Percentiles rank a stretch among this genome's conserved stretches.
Conservation (phyloP, 2,113 vertebrate genomes). For the Crotophaga sulcirostris region DNA sequence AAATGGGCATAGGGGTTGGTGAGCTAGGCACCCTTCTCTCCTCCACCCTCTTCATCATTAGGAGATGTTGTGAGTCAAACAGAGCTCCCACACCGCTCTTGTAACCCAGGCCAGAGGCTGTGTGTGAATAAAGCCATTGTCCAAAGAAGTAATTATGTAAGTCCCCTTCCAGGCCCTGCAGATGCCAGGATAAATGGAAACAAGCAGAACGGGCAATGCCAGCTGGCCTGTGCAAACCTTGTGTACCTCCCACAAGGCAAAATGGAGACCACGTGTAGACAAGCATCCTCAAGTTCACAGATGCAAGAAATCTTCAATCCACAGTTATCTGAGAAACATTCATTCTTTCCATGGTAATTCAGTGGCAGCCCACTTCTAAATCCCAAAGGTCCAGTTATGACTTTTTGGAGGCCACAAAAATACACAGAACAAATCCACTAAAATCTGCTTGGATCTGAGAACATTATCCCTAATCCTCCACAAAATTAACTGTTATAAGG, state of each 20-base stretch:
- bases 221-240: neutral
- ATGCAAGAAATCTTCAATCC: neutral
- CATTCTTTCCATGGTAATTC: neutral
- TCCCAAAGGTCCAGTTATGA: neutral
- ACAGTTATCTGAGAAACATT: neutral
- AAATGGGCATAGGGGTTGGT: neutral
- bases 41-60: neutral
- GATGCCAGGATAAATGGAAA: conserved; percentile 1
- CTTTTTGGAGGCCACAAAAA: neutral
- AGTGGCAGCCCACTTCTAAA: neutral
- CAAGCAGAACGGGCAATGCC: neutral
- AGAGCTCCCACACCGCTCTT: neutral
- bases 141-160: neutral
- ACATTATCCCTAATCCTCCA: neutral
- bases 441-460: neutral
- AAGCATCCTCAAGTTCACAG: neutral
- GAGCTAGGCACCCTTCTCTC: neutral
- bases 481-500: neutral
- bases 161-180: neutral
- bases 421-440: neutral
- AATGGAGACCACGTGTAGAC: neutral
- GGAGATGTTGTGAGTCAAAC: neutral
- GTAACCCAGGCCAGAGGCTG: neutral
- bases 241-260: neutral
- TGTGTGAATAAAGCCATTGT: conserved; percentile 17